Conservation (phyloP, 1,140 invertebrate genomes). For the Pygmarrhopalites habei region DNA sequence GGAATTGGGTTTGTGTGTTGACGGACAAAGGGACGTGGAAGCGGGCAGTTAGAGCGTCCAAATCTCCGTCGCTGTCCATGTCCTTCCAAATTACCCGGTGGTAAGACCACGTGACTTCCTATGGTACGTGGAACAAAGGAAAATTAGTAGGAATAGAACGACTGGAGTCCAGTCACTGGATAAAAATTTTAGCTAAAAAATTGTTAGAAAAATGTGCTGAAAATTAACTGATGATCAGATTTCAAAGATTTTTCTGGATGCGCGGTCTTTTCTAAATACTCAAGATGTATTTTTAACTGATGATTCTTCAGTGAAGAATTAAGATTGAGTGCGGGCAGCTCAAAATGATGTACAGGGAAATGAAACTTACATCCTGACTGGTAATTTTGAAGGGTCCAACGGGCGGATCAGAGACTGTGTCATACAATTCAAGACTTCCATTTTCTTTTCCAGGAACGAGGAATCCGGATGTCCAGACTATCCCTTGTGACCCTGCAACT, state of each 20-base stretch:
- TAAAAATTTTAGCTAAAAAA: too few species aligned
- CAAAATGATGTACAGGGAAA: too few species aligned
- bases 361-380: conserved; percentile 37
- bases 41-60: conserved; percentile 45
- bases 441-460: conserved; percentile 45
- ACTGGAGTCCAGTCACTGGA: background rate
- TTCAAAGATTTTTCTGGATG: too few species aligned
- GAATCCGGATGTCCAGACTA: conserved; percentile 45
- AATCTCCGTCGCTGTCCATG: conserved; percentile 46
- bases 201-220: too few species aligned
- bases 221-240: too few species aligned
- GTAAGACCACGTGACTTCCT: conserved; percentile 43
- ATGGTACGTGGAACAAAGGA: background rate
- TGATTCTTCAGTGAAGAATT: too few species aligned
- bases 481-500: conserved; percentile 39
- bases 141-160: too few species aligned
- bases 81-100: conserved; percentile 47
- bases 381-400: conserved; percentile 42
- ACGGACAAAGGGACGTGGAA: conserved; percentile 40
- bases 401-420: conserved; percentile 38
- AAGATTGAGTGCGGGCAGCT: too few species aligned
- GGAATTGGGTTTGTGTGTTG: conserved; percentile 40
- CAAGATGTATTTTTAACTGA: too few species aligned
- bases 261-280: too few species aligned
- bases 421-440: conserved; percentile 44